Percentiles rank a stretch among this genome's conserved stretches.
phyloP scores from a whole-genome alignment of 2,797 vertebrate genomes.

The Coracias cyanogaster region DNA sequence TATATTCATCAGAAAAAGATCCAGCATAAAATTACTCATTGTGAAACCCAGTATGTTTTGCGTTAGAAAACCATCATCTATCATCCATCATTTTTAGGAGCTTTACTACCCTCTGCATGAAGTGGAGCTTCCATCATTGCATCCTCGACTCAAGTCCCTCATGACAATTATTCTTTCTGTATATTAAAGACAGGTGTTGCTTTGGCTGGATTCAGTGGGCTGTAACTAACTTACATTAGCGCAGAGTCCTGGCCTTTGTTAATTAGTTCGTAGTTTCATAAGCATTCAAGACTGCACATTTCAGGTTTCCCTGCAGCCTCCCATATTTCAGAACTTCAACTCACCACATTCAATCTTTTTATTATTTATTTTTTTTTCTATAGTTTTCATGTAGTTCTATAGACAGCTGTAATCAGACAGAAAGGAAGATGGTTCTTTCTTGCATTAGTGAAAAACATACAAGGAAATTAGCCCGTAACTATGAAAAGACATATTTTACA shows the following conservation, averaged over 20 bases:
- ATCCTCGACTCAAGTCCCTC: conserved; percentile 34
- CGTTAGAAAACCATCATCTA: conserved; percentile 51
- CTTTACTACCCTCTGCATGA: conserved; percentile 24
- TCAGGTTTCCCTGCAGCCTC: background rate
- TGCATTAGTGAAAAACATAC: background rate
- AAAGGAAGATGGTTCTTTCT: background rate
- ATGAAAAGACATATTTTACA: background rate
- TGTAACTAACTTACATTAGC: conserved; percentile 20
- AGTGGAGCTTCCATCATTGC: conserved; percentile 47
- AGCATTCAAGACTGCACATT: background rate
- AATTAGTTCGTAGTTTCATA: background rate
- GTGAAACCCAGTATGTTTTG: conserved; percentile 61
- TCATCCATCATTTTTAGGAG: conserved; percentile 65
- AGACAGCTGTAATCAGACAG: background rate
- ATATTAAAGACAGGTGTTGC: conserved; percentile 70
- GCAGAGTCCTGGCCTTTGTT: background rate
- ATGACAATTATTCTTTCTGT: conserved; percentile 48
- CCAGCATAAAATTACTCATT: conserved; percentile 52
- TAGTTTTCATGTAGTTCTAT: background rate
- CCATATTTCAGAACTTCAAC: background rate
- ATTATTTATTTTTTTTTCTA: background rate
- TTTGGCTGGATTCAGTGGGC: conserved; percentile 31
- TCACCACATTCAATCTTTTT: background rate
- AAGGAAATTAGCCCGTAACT: background rate
- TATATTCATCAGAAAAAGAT: conserved; percentile 26